Conservation (phyloP, 1,140 invertebrate species). For the Acromyrmex charruanus region DNA sequence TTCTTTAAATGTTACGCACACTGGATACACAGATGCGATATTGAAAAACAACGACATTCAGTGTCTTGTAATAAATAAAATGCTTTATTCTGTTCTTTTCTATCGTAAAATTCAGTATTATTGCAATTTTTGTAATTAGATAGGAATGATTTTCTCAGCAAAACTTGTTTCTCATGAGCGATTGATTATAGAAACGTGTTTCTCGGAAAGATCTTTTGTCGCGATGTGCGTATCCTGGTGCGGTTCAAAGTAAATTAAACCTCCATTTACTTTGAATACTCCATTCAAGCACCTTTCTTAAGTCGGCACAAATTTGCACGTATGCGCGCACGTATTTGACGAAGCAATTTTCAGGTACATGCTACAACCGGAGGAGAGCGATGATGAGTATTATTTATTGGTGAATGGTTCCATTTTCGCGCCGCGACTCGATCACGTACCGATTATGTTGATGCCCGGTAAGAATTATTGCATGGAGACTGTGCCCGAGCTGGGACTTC, state of each 20-base stretch:
- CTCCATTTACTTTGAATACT: slow-evolving; percentile 21
- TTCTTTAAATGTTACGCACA: background rate
- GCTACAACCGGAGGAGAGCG: slow-evolving; percentile 85
- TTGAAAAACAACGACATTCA: background rate
- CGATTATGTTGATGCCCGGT: slow-evolving; percentile 85
- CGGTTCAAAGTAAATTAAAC: slow-evolving; percentile 21
- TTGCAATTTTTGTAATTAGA: slow-evolving; percentile 21
- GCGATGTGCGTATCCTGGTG: background rate
- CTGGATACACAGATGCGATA: background rate
- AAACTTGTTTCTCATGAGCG: slow-evolving; percentile 41
- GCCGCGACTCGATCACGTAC: slow-evolving; percentile 80
- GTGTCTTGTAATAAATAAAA: background rate
- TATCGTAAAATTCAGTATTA: background rate
- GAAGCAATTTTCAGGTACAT: slow-evolving; percentile 84
- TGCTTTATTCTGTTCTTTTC: background rate
- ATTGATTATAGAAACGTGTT: slow-evolving; percentile 27
- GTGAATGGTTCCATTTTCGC: slow-evolving; percentile 88
- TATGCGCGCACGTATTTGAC: background rate
- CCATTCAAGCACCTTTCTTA: background rate
- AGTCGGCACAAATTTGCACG: slow-evolving; percentile 1
- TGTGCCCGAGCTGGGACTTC: slow-evolving; percentile 78
- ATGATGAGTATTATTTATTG: slow-evolving; percentile 88
- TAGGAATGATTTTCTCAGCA: slow-evolving; percentile 27
- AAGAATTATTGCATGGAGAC: slow-evolving; percentile 87
- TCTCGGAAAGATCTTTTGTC: slow-evolving; percentile 39